Evolutionary conservation across 2,113 vertebrate species (phyloP).

Genomic region (Platichthys flesus): DNA sequence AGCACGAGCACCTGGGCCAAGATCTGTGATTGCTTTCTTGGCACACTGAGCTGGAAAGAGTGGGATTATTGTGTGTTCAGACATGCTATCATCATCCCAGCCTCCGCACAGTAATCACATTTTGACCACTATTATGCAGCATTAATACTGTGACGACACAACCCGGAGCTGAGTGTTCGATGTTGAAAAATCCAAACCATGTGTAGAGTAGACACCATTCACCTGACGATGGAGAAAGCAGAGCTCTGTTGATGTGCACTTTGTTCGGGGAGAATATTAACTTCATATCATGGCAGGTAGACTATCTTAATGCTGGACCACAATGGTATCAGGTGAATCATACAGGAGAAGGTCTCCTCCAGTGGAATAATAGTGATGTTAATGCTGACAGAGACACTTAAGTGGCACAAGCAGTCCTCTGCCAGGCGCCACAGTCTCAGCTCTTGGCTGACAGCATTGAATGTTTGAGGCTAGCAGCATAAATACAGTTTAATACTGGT

Average conservation of each 20-base stretch:
- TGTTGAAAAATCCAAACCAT: slow-evolving; percentile 43
- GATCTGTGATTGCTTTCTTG: slow-evolving; percentile 53
- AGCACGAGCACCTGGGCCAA: slow-evolving; percentile 32
- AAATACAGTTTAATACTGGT: neutral
- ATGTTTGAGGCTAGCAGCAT: neutral
- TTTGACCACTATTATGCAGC: slow-evolving; percentile 44
- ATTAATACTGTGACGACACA: slow-evolving; percentile 28
- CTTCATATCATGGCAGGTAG: slow-evolving; percentile 17
- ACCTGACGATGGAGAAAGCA: slow-evolving; percentile 42
- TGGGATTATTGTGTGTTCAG: slow-evolving; percentile 40
- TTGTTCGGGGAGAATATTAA: slow-evolving; percentile 25
- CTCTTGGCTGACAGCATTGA: slow-evolving; percentile 6
- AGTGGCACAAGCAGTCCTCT: slow-evolving; percentile 23
- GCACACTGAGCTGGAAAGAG: slow-evolving; percentile 41
- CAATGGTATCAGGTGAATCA: slow-evolving; percentile 36
- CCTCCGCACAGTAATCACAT: slow-evolving; percentile 47
- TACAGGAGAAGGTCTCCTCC: slow-evolving; percentile 6
- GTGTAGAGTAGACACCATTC: slow-evolving; percentile 44
- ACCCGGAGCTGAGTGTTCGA: slow-evolving; percentile 15
- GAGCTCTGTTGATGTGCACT: slow-evolving; percentile 28
- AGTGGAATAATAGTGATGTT: slow-evolving; percentile 36
- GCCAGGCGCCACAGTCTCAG: slow-evolving; percentile 17
- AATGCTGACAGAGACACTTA: slow-evolving; percentile 10
- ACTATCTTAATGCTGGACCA: slow-evolving; percentile 12
- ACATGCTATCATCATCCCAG: slow-evolving; percentile 51